These are phyloP conservation scores for Orius insidiosus DNA, from an alignment of 1,140 invertebrate genomes.

Conservation along the genomic window DNA sequence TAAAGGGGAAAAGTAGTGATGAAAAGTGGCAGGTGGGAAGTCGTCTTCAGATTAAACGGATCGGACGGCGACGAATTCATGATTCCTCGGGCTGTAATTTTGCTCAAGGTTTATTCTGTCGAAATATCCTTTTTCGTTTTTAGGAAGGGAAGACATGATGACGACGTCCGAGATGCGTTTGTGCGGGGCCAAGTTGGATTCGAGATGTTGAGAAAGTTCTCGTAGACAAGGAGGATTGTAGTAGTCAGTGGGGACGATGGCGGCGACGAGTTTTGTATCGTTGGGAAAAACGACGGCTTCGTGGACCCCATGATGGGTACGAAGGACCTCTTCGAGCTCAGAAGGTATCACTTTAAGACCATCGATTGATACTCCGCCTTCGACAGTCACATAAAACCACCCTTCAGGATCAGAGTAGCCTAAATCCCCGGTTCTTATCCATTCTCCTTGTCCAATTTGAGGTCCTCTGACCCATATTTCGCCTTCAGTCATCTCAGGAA, in stretches of 20 bases:
- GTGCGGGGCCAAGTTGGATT: conserved; percentile 5
- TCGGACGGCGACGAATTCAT: conserved; percentile 2
- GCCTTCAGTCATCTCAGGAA: not conserved
- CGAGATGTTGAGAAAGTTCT: not conserved
- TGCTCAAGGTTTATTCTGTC: conserved; percentile 4
- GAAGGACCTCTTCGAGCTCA: not conserved
- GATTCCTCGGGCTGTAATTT: conserved; percentile 1
- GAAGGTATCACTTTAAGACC: conserved; percentile 2
- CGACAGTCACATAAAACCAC: conserved; percentile 4
- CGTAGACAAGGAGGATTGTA: not conserved
- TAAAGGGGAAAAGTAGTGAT: too few species aligned
- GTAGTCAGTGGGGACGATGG: conserved; percentile 1
- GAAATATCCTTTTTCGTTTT: conserved; percentile 1
- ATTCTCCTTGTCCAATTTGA: conserved; percentile 4
- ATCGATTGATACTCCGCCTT: conserved; percentile 4
- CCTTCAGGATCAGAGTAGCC: conserved; percentile 1
- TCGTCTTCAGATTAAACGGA: too few species aligned
- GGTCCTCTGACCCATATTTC: conserved; percentile 8
- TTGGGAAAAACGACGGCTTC: conserved; percentile 2
- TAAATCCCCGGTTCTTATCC: not conserved
- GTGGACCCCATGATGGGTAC: not conserved
- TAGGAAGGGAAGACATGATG: conserved; percentile 6
- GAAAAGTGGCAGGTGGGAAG: too few species aligned
- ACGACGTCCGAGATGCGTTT: conserved; percentile 5
- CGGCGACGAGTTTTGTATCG: not conserved